A percentile compares a stretch with the other conserved stretches of the same genome.
Conservation (phyloP, 1,140 invertebrate genomes). For the Hylyphantes graminicola region DNA sequence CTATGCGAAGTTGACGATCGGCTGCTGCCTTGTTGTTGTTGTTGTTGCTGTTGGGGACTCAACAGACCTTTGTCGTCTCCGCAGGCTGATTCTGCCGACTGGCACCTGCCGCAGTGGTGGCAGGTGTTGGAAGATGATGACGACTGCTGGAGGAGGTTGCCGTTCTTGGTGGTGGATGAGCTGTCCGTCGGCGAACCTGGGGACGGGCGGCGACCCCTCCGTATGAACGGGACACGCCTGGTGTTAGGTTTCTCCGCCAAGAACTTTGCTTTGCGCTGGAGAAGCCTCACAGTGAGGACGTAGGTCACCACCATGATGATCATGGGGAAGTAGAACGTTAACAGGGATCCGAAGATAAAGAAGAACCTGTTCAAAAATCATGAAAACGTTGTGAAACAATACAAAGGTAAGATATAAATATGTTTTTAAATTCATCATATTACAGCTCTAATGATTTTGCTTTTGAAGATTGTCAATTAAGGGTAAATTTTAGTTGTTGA, state of each 20-base stretch:
- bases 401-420: too few relatives aligned
- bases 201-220: slow-evolving; percentile 74
- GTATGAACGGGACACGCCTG: slow-evolving; percentile 52
- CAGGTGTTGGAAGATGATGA: slow-evolving; percentile 27
- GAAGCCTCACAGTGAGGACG: slow-evolving; percentile 84
- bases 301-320: slow-evolving; percentile 95
- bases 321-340: slow-evolving; percentile 96
- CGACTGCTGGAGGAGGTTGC: slow-evolving; percentile 20
- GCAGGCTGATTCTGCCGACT: slow-evolving; percentile 19
- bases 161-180: slow-evolving; percentile 9
- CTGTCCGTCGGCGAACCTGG: slow-evolving; percentile 28
- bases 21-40: neutral
- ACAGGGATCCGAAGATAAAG: slow-evolving; percentile 89
- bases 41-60: slow-evolving; percentile 1
- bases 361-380: slow-evolving; percentile 72
- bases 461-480: too few relatives aligned
- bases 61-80: neutral
- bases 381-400: too few relatives aligned
- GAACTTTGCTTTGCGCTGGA: slow-evolving; percentile 72
- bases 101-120: slow-evolving; percentile 41
- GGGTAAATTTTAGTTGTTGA: too few relatives aligned
- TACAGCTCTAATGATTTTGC: too few relatives aligned
- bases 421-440: too few relatives aligned
- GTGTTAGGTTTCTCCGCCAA: slow-evolving; percentile 58
- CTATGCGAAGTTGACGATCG: slow-evolving; percentile 27